phyloP scores from a whole-genome alignment of 2,888 invertebrate species.

The Tipula helvola region DNA sequence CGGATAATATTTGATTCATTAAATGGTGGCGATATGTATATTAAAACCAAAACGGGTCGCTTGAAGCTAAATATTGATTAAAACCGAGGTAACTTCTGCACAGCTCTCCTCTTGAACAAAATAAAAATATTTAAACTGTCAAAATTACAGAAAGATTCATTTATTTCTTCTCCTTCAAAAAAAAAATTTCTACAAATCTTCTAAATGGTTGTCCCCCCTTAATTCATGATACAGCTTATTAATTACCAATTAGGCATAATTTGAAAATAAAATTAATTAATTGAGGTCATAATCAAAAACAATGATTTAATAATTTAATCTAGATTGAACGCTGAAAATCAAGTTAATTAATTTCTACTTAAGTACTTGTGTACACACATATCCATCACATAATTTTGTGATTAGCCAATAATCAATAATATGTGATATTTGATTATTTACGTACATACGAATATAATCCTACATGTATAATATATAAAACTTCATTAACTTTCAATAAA shows the following conservation, averaged over 20 bases:
- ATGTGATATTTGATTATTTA: neutral
- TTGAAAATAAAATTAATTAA: neutral
- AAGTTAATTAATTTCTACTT: neutral
- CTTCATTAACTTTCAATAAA: neutral
- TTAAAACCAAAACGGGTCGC: no score
- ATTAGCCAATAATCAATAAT: neutral
- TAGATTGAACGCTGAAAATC: neutral
- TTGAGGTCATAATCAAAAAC: neutral
- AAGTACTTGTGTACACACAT: neutral
- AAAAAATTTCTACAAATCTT: no score
- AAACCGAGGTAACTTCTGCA: no score
- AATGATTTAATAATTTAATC: neutral
- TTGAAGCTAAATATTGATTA: no score
- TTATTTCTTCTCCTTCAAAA: no score
- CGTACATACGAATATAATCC: neutral
- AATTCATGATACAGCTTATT: neutral
- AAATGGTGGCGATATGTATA: no score
- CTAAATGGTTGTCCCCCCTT: neutral
- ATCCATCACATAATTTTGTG: neutral
- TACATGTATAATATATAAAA: neutral
- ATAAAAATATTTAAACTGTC: no score
- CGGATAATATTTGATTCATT: no score
- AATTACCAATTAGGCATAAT: neutral
- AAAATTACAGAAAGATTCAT: no score
- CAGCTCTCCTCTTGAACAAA: no score